Evolutionary conservation across 1,140 invertebrate genomes (phyloP).

Genomic region (Drosophila eugracilis): DNA sequence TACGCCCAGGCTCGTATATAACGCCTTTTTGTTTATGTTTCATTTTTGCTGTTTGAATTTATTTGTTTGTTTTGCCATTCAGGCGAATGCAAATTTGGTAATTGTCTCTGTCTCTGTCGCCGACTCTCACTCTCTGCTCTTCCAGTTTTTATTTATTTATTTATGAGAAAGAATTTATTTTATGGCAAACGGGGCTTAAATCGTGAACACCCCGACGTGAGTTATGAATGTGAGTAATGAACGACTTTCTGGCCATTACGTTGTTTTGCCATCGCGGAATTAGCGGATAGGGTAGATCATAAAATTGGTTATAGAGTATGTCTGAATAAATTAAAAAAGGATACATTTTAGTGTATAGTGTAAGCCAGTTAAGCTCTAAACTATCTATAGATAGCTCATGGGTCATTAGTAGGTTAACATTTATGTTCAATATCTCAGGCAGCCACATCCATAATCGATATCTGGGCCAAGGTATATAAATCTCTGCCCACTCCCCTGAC

Average conservation of each 20-base stretch:
- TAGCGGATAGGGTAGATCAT: conserved; percentile 12
- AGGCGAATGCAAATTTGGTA: conserved; percentile 79
- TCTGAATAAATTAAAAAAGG: conserved; percentile 1
- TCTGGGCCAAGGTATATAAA: conserved; percentile 36
- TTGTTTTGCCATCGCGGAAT: conserved; percentile 1
- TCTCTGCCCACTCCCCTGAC: conserved; percentile 20
- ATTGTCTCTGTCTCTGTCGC: conserved; percentile 53
- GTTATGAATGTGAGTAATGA: conserved; percentile 49
- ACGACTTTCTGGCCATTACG: background rate
- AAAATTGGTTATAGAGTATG: conserved; percentile 5
- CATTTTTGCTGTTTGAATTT: conserved; percentile 75
- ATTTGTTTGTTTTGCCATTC: conserved; percentile 78
- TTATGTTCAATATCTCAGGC: conserved; percentile 2
- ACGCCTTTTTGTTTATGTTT: conserved; percentile 63
- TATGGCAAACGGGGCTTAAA: conserved; percentile 60
- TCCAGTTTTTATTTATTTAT: conserved; percentile 54
- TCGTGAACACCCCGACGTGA: conserved; percentile 35
- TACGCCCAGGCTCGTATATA: conserved; percentile 18
- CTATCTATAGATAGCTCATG: no score
- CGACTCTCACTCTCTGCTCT: conserved; percentile 19
- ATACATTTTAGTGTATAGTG: no score
- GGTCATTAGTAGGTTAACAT: conserved; percentile 25
- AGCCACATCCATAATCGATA: conserved; percentile 35
- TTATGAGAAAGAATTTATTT: conserved; percentile 62
- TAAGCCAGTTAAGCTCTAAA: no score